Percentiles rank a stretch among this genome's conserved stretches.
Conservation (phyloP, 2,113 vertebrate genomes). For the Sphyrna mokarran region DNA sequence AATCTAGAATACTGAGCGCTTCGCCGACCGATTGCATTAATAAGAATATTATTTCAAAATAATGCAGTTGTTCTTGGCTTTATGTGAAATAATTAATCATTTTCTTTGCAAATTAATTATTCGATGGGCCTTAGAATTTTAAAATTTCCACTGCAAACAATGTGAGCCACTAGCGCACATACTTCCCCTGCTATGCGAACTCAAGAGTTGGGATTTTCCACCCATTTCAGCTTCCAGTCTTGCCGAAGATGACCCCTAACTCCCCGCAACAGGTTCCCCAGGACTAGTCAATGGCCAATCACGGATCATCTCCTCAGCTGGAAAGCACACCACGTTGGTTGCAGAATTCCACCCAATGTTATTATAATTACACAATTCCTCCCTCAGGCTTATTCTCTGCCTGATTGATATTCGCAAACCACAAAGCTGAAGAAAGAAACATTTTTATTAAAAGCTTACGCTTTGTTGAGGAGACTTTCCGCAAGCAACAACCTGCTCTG, state of each 20-base stretch:
- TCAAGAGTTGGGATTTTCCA: too few species aligned
- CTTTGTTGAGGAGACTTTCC: background rate
- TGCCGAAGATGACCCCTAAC: too few species aligned
- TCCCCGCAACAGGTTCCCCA: too few species aligned
- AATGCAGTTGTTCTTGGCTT: background rate
- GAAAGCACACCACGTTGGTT: too few species aligned
- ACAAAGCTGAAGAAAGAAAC: background rate
- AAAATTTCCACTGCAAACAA: background rate
- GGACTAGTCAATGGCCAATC: too few species aligned
- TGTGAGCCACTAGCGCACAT: background rate
- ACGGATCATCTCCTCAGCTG: too few species aligned
- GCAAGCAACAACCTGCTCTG: background rate
- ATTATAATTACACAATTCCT: background rate
- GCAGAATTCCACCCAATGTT: background rate
- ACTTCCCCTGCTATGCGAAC: too few species aligned
- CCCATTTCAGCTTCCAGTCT: too few species aligned
- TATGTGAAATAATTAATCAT: background rate
- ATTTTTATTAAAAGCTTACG: background rate
- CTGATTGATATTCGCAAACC: background rate
- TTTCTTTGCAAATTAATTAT: background rate
- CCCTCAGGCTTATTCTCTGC: background rate
- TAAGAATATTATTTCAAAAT: constrained; percentile 20
- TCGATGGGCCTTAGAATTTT: background rate
- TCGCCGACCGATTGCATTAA: background rate
- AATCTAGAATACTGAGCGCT: background rate